Evolutionary conservation across 2,113 vertebrate genomes (phyloP).

Genomic region (Nanorana parkeri): DNA sequence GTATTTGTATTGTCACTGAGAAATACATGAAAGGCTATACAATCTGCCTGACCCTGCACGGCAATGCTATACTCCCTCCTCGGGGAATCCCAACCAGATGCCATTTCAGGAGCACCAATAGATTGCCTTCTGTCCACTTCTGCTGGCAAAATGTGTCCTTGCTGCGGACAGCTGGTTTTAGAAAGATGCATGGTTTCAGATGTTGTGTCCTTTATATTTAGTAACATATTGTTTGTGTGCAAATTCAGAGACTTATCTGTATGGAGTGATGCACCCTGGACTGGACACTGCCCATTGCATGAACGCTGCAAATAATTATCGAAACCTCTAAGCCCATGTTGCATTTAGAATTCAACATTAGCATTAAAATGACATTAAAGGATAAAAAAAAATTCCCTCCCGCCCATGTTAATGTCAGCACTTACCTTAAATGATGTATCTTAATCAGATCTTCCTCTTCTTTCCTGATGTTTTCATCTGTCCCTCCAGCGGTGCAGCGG

Average conservation of each 20-base stretch:
- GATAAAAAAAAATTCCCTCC: too few species aligned
- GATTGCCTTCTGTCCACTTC: background rate
- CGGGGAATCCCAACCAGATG: constrained; percentile 40
- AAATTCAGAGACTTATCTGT: background rate
- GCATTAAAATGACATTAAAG: too few species aligned
- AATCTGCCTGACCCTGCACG: constrained; percentile 25
- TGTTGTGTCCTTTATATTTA: background rate
- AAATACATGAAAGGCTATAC: constrained; percentile 23
- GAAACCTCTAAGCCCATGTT: too few species aligned
- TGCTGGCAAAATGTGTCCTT: background rate
- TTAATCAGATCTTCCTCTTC: too few species aligned
- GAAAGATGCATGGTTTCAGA: background rate
- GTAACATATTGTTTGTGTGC: background rate
- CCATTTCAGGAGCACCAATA: constrained; percentile 6
- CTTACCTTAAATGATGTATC: too few species aligned
- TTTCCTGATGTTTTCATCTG: too few species aligned
- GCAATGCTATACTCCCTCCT: background rate
- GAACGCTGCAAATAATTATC: too few species aligned
- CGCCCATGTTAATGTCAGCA: too few species aligned
- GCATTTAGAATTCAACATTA: too few species aligned
- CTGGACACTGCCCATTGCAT: too few species aligned
- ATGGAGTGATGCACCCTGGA: too few species aligned
- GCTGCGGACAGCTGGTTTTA: background rate
- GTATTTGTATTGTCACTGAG: constrained; percentile 26
- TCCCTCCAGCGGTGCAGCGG: too few species aligned